Evolutionary conservation across 2,797 vertebrate genomes (phyloP), one percentile per base, ranked within the genome.

Genomic region (Gallinago solitaria): DNA sequence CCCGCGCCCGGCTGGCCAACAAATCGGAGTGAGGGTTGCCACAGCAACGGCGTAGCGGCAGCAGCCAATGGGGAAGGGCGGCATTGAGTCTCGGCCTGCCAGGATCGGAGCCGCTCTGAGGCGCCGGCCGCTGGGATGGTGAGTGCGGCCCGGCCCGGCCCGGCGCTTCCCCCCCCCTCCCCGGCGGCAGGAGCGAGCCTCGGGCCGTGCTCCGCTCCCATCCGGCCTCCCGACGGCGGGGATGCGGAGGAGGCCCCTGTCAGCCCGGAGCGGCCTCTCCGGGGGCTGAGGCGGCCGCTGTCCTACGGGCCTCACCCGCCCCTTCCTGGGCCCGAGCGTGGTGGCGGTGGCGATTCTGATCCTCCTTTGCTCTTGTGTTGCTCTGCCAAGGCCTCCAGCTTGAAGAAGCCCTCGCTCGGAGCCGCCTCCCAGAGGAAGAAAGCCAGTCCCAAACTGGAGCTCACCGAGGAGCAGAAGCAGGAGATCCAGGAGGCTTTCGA

Each of bases 401-500:
- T 98, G 75, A 98, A 98, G 98, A 99, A 99, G 95, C 89, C 98
- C 18, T 96, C 98, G 54, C 92, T 98, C 81, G 98, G 98, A 70
- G 98, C 98, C 41, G 96, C 98, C 11, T 19, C 98, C 48, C 99
- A 98, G 83, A 97, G 98, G 78, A 99, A 98, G 97, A 99, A 98
- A 95, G 95, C 97, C 21, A 98, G 95, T 60, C 98, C 98, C 43
- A 99, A 98, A 90, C 97, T 97, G 5, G 99, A 99, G 96, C 97
- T 99, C 79, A 99, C 98, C 0, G 99, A 99, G 97, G 99, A 99
- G 93, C 98, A 99, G 95, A 98, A 97, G 91, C 98, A 99, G 97
- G 99, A 99, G 98, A 98, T 99, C 92, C 97, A 98, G 45, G 98
- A 99, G 97, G 99, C 99, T 15, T 99, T 99, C 65, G 99, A 99